Evolutionary conservation across 2,113 vertebrate species (phyloP), one percentile per base, ranked within the genome.

Genomic region (Hippocampus comes): DNA sequence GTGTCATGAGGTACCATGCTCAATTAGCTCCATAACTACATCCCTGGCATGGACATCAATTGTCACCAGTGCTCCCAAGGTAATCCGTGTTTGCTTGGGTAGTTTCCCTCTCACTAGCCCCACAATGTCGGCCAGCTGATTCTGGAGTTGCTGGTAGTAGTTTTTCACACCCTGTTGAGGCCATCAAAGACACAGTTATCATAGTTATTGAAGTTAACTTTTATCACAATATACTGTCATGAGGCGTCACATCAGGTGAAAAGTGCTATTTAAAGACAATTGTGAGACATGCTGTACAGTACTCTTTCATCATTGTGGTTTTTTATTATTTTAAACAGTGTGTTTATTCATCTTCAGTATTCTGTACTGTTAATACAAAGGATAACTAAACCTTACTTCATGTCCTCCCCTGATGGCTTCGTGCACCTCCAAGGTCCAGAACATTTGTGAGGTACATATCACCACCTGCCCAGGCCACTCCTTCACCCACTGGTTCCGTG

Each of bases 21-120:
- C 91, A 77, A 96, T 94, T 87, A 98, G 95, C 61, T 97, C 96
- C 91, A 93, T 93, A 70, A 99, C 87, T 34, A 98, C 95, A 81
- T 99, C 97, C 81, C 95, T 93, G 79, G 97, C 96, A 77, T 99
- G 97, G 48, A 99, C 96, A 79, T 99, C 97, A 73, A 99, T 95
- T 63, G 96, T 98, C 75, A 99, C 96, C 77, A 99, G 89, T 10
- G 97, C 97, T 73, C 95, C 95, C 65, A 99, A 87, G 0, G 97
- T 98, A 71, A 60, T 97, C 49, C 97, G 93, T 53, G 95, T 96
- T 90, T 98, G 97, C 78, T 97, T 97, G 1, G 96, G 91, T 21
- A 99, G 83, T 80, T 96, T 96, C 76, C 97, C 96, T 89, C 97
- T 95, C 66, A 99, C 95, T 78, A 98, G 85, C 67, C 93, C 94